These are phyloP conservation scores for Aleiodes leptofemur DNA, from an alignment of 2,888 invertebrate genomes.

Conservation along the genomic window DNA sequence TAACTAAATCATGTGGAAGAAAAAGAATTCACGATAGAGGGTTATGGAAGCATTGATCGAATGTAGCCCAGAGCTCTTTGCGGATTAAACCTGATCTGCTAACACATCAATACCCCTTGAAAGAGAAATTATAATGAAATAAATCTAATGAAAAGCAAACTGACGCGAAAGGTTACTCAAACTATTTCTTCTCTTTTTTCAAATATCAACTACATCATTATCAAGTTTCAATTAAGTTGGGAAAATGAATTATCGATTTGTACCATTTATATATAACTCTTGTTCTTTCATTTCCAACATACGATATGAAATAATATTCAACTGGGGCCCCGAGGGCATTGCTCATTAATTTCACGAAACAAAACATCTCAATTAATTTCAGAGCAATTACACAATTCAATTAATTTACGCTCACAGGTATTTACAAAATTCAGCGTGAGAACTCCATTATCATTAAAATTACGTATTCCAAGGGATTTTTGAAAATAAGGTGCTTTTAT, in stretches of 20 bases:
- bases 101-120: too few relatives aligned
- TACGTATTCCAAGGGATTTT: too few relatives aligned
- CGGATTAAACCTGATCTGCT: too few relatives aligned
- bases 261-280: background rate
- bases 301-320: conserved; percentile 9
- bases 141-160: too few relatives aligned
- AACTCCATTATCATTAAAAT: background rate
- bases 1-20: too few relatives aligned
- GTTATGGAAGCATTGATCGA: too few relatives aligned
- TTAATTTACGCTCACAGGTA: background rate
- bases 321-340: background rate
- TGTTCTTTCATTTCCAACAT: background rate
- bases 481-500: too few relatives aligned
- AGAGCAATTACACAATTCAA: background rate
- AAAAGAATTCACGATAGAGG: too few relatives aligned
- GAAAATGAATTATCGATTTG: conserved; percentile 24
- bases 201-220: background rate
- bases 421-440: background rate
- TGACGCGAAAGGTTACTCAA: too few relatives aligned
- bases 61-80: too few relatives aligned
- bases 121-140: too few relatives aligned
- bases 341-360: conserved; percentile 2
- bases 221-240: conserved; percentile 18
- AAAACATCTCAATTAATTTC: conserved; percentile 13
- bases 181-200: background rate